A percentile compares a stretch with the other conserved stretches of the same genome.
phyloP scores from a whole-genome alignment of 92 coral and sea anemone genomes.

The Siderastrea siderea region DNA sequence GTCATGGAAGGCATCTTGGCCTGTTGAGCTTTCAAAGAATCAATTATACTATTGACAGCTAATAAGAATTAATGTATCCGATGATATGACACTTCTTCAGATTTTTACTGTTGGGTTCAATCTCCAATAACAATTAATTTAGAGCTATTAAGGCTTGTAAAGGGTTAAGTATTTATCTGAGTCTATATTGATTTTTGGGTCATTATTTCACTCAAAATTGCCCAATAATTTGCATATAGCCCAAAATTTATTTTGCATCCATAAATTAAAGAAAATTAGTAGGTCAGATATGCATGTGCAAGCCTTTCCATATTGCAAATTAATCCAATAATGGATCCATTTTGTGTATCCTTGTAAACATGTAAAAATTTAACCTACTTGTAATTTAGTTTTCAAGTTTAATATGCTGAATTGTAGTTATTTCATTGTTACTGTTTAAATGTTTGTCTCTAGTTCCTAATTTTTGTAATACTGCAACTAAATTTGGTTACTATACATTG shows the following conservation, averaged over 20 bases:
- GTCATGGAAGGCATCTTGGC: neutral
- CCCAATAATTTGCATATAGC: no score
- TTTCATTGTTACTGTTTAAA: neutral
- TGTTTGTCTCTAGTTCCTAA: neutral
- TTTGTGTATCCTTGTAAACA: neutral
- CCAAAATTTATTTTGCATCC: no score
- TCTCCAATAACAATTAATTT: no score
- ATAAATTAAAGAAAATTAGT: no score
- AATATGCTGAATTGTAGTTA: neutral
- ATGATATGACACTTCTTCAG: no score
- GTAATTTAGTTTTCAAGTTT: neutral
- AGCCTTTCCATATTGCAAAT: conserved; percentile 4
- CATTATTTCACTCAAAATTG: no score
- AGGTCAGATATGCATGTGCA: no score
- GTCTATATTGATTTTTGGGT: no score
- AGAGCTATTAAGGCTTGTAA: no score
- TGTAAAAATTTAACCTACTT: no score
- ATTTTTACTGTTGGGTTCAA: no score
- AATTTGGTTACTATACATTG: neutral
- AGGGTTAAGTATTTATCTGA: no score
- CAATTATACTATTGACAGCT: neutral
- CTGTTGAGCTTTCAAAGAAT: neutral
- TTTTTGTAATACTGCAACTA: neutral
- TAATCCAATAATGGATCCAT: neutral
- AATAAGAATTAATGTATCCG: neutral